Evolutionary conservation across 2,797 vertebrate genomes (phyloP).

Genomic region (Megaceryle alcyon): DNA sequence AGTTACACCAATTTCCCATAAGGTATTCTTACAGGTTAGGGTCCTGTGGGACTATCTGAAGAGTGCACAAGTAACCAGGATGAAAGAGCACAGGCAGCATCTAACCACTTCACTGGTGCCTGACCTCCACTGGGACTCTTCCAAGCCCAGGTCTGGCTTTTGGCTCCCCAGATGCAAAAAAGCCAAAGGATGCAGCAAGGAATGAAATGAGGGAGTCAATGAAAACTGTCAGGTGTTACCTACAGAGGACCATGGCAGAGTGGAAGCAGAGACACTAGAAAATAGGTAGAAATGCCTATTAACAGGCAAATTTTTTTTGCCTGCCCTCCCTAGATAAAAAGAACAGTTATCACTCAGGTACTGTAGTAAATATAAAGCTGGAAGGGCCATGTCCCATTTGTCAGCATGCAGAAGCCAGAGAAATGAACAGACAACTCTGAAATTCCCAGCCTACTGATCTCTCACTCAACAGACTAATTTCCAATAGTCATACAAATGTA

Average conservation of each 20-base stretch:
- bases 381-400: neutral
- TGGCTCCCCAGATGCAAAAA: neutral
- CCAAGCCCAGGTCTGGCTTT: neutral
- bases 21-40: neutral
- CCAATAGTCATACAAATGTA: neutral
- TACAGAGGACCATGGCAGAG: neutral
- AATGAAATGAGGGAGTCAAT: neutral
- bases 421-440: neutral
- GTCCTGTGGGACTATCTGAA: neutral
- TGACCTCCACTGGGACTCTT: neutral
- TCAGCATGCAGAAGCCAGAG: neutral
- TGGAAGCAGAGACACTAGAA: neutral
- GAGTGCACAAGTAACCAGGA: neutral
- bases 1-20: neutral
- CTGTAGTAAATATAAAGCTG: neutral
- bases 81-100: neutral
- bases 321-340: neutral
- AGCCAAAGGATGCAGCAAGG: neutral
- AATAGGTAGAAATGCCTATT: neutral
- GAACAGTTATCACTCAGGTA: neutral
- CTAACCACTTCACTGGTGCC: neutral
- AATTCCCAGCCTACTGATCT: neutral
- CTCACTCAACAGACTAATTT: neutral
- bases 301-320: neutral
- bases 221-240: neutral